Conservation (phyloP, 2,888 invertebrate genomes). For the Cantharis lateralis region DNA sequence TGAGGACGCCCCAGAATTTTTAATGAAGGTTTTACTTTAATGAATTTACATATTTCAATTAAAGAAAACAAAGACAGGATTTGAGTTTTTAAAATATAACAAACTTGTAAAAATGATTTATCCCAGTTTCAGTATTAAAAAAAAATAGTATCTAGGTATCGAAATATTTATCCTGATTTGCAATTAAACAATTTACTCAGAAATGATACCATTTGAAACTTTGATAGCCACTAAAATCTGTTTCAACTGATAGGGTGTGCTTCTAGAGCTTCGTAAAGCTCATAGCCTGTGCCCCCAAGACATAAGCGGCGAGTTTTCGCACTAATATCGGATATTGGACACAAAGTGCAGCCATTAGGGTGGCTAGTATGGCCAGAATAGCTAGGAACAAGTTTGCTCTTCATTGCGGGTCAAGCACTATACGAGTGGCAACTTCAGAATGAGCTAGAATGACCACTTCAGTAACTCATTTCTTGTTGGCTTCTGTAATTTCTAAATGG, state of each 20-base stretch:
- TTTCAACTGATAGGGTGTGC: slow-evolving; percentile 22
- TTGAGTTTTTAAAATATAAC: neutral
- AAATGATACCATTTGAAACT: neutral
- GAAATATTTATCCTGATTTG: neutral
- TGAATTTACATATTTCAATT: slow-evolving; percentile 25
- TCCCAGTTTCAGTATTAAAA: neutral
- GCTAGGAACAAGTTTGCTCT: slow-evolving; percentile 34
- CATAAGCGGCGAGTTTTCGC: slow-evolving; percentile 34
- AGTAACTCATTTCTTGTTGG: slow-evolving; percentile 32
- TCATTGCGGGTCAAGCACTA: slow-evolving; percentile 37
- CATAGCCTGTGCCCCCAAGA: slow-evolving; percentile 17
- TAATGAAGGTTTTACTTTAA: slow-evolving; percentile 26
- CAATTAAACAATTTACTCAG: slow-evolving; percentile 11
- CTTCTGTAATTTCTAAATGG: slow-evolving; percentile 25
- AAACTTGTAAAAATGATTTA: neutral
- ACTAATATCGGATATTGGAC: slow-evolving; percentile 42
- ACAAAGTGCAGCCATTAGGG: slow-evolving; percentile 41
- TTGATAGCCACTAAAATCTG: slow-evolving; percentile 16
- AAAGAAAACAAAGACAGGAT: slow-evolving; percentile 3
- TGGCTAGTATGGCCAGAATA: slow-evolving; percentile 33
- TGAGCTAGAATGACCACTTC: slow-evolving; percentile 26
- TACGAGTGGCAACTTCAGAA: slow-evolving; percentile 26
- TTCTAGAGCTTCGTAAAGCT: slow-evolving; percentile 24
- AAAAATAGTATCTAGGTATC: neutral
- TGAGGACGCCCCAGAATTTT: slow-evolving; percentile 25